These are phyloP conservation scores for Pluvialis apricaria DNA, from an alignment of 2,113 vertebrate species.

Conservation along the genomic window DNA sequence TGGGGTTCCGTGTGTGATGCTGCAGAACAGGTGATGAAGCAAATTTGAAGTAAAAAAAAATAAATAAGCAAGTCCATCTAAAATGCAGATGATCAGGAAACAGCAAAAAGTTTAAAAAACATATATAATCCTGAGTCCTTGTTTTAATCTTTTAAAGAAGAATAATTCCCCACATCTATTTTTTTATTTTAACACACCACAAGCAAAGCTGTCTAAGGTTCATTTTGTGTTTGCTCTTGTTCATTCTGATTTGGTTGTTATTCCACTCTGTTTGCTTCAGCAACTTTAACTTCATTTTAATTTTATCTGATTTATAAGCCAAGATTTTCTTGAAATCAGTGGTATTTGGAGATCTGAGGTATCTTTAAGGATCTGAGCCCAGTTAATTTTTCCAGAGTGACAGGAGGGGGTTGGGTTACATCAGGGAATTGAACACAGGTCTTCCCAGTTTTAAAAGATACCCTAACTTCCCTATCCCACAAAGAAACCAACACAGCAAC, in stretches of 20 bases:
- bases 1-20: neutral
- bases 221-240: neutral
- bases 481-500: neutral
- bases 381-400: neutral
- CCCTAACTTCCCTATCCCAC: neutral
- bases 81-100: neutral
- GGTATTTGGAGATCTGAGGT: neutral
- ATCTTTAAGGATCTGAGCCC: neutral
- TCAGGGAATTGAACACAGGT: neutral
- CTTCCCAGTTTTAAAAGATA: neutral
- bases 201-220: neutral
- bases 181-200: neutral
- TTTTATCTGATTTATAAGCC: neutral
- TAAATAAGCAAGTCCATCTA: neutral
- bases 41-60: neutral
- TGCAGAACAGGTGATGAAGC: neutral
- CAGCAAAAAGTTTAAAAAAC: neutral
- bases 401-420: neutral
- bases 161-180: rapidly evolving
- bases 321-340: neutral
- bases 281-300: neutral
- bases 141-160: neutral
- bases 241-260: neutral
- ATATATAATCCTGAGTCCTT: neutral
- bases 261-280: neutral